A percentile compares a stretch with the other conserved stretches of the same genome.
These are phyloP conservation scores for Stomatorhinus walkeri DNA, from an alignment of 2,797 vertebrate species.

Conservation along the genomic window DNA sequence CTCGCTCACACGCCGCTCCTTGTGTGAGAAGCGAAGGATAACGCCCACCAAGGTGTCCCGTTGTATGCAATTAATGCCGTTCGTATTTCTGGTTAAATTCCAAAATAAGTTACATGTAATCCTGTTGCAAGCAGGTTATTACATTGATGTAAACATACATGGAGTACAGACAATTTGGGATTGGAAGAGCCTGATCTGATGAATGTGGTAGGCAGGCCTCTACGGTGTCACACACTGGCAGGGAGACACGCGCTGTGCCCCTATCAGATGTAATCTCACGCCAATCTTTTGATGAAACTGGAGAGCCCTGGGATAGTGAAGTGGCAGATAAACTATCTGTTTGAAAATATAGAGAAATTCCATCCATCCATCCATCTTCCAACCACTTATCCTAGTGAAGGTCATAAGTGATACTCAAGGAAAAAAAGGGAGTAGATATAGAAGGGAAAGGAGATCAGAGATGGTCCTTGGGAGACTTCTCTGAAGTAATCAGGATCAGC, in stretches of 20 bases:
- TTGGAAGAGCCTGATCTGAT: neutral
- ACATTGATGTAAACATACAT: neutral
- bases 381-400: neutral
- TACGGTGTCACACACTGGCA: no score
- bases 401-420: neutral
- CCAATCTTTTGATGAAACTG: no score
- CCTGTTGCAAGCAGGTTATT: neutral
- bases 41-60: neutral
- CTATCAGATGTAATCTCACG: neutral
- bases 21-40: neutral
- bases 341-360: neutral
- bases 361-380: neutral
- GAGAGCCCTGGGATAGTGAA: neutral
- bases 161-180: neutral
- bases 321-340: neutral
- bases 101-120: neutral
- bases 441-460: neutral
- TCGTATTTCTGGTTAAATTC: neutral
- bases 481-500: neutral
- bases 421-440: neutral
- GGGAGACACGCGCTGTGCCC: no score
- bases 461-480: neutral
- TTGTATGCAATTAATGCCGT: neutral
- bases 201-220: neutral
- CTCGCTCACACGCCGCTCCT: neutral